Conservation (phyloP, 2,888 invertebrate species). For the Ganaspis brasiliensis region DNA sequence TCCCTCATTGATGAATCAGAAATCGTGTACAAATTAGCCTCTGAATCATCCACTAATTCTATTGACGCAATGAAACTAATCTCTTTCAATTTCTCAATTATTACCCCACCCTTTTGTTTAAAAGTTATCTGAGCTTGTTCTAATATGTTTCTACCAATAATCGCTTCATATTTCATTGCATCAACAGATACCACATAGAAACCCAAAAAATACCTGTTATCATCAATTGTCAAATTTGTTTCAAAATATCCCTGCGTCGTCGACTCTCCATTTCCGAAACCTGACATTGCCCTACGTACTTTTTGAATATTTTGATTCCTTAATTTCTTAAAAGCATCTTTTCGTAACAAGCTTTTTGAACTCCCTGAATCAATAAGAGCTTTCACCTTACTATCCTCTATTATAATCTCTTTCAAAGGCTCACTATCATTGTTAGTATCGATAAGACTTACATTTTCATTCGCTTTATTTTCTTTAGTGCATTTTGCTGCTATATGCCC, state of each 20-base stretch:
- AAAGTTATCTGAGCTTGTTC: too few relatives aligned
- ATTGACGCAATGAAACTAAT: neutral
- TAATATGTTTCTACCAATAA: constrained; percentile 43
- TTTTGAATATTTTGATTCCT: neutral
- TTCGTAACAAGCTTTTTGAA: neutral
- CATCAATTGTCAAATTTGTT: constrained; percentile 2
- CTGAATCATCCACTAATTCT: neutral
- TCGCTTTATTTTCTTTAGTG: too few relatives aligned
- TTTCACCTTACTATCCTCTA: constrained; percentile 4
- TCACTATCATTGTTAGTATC: neutral
- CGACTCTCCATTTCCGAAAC: constrained; percentile 41
- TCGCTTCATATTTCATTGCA: constrained; percentile 28
- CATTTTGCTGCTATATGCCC: too few relatives aligned
- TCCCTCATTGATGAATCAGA: neutral
- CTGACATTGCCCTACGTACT: neutral
- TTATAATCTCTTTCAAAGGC: neutral
- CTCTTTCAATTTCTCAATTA: constrained; percentile 10
- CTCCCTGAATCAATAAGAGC: constrained; percentile 46
- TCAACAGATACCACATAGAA: constrained; percentile 31
- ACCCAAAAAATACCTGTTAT: constrained; percentile 19
- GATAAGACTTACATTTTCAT: neutral
- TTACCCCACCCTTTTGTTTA: neutral
- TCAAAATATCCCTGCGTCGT: constrained; percentile 39
- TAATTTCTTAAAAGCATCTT: neutral
- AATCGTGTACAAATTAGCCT: neutral